A percentile compares a stretch with the other conserved stretches of the same genome.
Evolutionary conservation across 2,888 invertebrate genomes (phyloP).

Genomic region (Antitype chi): DNA sequence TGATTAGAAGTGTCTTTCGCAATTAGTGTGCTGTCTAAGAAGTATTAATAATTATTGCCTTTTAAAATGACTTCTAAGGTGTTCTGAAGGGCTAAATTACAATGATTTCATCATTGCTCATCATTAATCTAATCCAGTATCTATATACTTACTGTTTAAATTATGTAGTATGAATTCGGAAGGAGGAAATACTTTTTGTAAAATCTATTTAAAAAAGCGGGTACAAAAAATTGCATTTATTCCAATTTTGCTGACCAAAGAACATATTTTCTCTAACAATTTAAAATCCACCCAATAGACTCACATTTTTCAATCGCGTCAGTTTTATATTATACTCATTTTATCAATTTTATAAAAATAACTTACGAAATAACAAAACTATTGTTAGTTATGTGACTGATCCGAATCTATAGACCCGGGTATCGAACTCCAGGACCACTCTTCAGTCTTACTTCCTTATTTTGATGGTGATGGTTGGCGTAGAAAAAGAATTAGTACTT

Average conservation of each 20-base stretch:
- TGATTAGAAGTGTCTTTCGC: not conserved
- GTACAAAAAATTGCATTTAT: not conserved
- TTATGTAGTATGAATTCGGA: not conserved
- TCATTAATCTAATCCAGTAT: too few species aligned
- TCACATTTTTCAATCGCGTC: conserved; percentile 11
- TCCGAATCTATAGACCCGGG: conserved; percentile 17
- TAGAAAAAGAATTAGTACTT: not conserved
- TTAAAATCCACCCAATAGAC: conserved; percentile 20
- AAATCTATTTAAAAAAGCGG: too few species aligned
- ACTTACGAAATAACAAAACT: conserved; percentile 27
- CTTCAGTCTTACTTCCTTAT: conserved; percentile 35
- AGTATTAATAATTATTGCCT: not conserved
- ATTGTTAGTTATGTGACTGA: conserved; percentile 41
- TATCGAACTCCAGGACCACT: conserved; percentile 10
- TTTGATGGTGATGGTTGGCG: not conserved
- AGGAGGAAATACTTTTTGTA: not conserved
- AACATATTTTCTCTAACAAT: conserved; percentile 19
- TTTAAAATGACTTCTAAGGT: conserved; percentile 6
- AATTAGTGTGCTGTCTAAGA: not conserved
- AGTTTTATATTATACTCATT: conserved; percentile 8
- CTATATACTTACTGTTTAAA: not conserved
- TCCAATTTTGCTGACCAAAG: not conserved
- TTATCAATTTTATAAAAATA: conserved; percentile 32
- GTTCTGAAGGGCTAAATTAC: not conserved
- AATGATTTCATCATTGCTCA: not conserved